phyloP scores from a whole-genome alignment of 2,113 vertebrate species.

The Heterotilapia buettikoferi region DNA sequence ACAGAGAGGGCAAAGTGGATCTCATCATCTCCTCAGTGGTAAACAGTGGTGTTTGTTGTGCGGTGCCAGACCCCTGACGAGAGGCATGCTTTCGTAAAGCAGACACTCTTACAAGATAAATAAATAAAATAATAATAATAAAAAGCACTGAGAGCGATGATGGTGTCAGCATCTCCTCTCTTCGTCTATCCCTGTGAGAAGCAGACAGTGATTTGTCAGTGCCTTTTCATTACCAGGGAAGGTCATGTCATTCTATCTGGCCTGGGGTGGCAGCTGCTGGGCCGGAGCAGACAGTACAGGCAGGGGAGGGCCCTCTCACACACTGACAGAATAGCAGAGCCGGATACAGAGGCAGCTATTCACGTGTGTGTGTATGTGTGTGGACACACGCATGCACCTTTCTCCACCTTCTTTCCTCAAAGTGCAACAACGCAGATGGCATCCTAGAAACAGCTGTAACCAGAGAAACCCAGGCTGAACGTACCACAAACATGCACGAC shows the following conservation, averaged over 20 bases:
- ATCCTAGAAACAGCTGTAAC: conserved; percentile 48
- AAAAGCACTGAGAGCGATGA: background rate
- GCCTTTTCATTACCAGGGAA: conserved; percentile 64
- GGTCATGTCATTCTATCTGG: conserved; percentile 64
- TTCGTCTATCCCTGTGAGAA: conserved; percentile 31
- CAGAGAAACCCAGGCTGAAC: background rate
- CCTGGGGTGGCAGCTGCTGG: conserved; percentile 61
- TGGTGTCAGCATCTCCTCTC: conserved; percentile 22
- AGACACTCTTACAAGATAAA: background rate
- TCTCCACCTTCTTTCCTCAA: conserved; percentile 30
- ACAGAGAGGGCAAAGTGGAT: conserved; percentile 18
- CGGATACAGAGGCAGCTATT: conserved; percentile 16
- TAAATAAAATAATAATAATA: background rate
- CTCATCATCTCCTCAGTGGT: conserved; percentile 30
- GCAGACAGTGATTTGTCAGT: conserved; percentile 64
- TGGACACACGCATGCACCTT: conserved; percentile 28
- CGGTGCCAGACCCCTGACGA: conserved; percentile 2
- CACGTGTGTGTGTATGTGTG: background rate
- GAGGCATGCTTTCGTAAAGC: background rate
- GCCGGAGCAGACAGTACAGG: conserved; percentile 16
- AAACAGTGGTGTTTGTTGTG: conserved; percentile 10
- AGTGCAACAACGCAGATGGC: conserved; percentile 27
- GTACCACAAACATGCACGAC: background rate
- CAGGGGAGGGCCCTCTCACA: background rate
- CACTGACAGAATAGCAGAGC: background rate